Base-by-base conservation (phyloP, 53 echinoderm and acorn worm species). In the Stichopus horrens region DNA sequence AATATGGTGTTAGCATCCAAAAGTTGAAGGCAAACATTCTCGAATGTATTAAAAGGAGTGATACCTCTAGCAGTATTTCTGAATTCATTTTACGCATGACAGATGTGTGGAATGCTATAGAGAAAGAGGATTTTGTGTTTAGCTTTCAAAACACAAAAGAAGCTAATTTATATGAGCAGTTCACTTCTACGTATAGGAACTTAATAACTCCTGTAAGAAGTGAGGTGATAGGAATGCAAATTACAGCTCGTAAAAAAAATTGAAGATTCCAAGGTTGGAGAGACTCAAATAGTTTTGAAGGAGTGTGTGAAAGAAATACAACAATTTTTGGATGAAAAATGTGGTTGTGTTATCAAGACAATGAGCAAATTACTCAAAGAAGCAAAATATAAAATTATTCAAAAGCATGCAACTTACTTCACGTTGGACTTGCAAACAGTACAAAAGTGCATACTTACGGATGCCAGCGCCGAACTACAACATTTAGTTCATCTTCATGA, bases 111-210 rank as follows among this genome's bases (percentile, higher is more conserved):
- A 76, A 20, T 76, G 76, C 76, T 5, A 23, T 76, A 11, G 13
- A 13, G 9, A 76, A 76, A 23, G 76, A 76, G 53, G 53, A 76
- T 37, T 76, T 76, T 76, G 76, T 76, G 0, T 76, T 76, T 76
- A 76, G 1, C 23, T 76, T 76, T 5, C 76, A 76, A 20, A 76
- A 76, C 9, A 76, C 76, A 23, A 76, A 51, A 23, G 76, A 76
- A 23, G 37, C 53, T 4, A 7, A 6, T 7, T 53, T 76, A 11
- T 76, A 76, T 53, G 76, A 76, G 51, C 13, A 23, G 6, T 76
- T 76, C 7, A 76, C 37, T 52, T 5, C 13, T 23, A 1, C 3
- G 23, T 76, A 76, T 9, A 20, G 37, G 23, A 53, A 11, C 0
- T 23, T 5, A 7, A 20, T 76, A 76, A 11, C 1, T 0, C 76